Evolutionary conservation across 2,888 invertebrate species (phyloP).

Genomic region (Pocota personata): DNA sequence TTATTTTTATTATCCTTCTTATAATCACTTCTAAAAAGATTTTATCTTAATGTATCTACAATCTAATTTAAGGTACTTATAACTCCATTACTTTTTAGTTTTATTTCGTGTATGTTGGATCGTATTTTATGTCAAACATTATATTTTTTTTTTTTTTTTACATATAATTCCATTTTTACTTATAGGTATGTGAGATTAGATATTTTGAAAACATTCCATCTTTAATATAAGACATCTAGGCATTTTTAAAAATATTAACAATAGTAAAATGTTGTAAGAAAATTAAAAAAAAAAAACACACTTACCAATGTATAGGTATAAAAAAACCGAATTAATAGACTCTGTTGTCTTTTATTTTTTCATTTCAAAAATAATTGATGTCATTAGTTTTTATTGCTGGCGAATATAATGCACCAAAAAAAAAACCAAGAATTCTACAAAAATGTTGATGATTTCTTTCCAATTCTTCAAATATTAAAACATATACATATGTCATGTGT

Average conservation of each 20-base stretch:
- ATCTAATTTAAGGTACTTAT: constrained; percentile 82
- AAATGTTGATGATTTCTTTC: constrained; percentile 64
- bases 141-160: constrained; percentile 18
- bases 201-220: constrained; percentile 23
- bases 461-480: constrained; percentile 25
- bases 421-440: constrained; percentile 28
- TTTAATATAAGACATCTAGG: constrained; percentile 47
- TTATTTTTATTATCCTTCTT: constrained; percentile 33
- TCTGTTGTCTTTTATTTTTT: background rate
- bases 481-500: background rate
- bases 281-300: background rate
- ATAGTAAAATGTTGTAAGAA: constrained; percentile 2
- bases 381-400: constrained; percentile 28
- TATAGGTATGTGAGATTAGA: constrained; percentile 16
- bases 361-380: constrained; percentile 1
- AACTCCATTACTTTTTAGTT: constrained; percentile 80
- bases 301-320: background rate
- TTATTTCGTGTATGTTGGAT: constrained; percentile 48
- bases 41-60: constrained; percentile 76
- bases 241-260: constrained; percentile 32
- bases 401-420: constrained; percentile 28
- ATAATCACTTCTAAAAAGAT: constrained; percentile 57
- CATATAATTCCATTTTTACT: constrained; percentile 24
- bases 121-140: constrained; percentile 50
- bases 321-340: background rate